These are phyloP conservation scores for Endomychus coccineus DNA, from an alignment of 2,888 invertebrate species.

Conservation along the genomic window DNA sequence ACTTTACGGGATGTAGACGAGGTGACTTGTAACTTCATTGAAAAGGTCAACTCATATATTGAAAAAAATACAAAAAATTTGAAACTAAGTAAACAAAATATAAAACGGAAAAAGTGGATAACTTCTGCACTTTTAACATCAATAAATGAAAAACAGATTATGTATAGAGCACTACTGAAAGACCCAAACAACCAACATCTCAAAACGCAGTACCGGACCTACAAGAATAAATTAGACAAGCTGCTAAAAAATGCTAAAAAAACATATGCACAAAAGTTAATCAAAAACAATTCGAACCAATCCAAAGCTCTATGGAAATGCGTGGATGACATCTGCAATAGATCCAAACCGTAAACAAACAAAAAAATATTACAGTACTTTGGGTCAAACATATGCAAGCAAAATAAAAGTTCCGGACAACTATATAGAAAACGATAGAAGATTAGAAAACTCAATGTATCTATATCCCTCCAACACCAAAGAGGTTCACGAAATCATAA, in stretches of 20 bases:
- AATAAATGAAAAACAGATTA: conserved; percentile 1
- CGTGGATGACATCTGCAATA: neutral
- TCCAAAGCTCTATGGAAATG: neutral
- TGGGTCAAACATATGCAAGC: too few relatives aligned
- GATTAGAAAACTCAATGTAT: conserved; percentile 4
- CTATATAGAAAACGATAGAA: conserved; percentile 2
- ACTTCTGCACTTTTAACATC: conserved; percentile 3
- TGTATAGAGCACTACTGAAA: neutral
- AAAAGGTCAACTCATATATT: conserved; percentile 1
- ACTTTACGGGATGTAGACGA: neutral
- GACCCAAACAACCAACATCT: conserved; percentile 1
- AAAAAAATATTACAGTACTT: too few relatives aligned
- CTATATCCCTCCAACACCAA: neutral
- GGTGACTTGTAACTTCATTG: conserved; percentile 5
- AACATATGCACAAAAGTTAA: neutral
- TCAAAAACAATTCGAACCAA: neutral
- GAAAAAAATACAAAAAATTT: conserved; percentile 2
- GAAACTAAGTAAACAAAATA: neutral
- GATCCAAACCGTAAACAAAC: neutral
- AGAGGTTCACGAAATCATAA: neutral
- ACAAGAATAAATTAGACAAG: conserved; percentile 1
- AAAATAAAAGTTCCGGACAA: too few relatives aligned
- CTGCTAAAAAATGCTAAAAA: conserved; percentile 4
- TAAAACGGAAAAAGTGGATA: conserved; percentile 1
- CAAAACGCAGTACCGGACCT: neutral